phyloP scores from a whole-genome alignment of 2,113 vertebrate species.

The human (Homo sapiens) region DNA sequence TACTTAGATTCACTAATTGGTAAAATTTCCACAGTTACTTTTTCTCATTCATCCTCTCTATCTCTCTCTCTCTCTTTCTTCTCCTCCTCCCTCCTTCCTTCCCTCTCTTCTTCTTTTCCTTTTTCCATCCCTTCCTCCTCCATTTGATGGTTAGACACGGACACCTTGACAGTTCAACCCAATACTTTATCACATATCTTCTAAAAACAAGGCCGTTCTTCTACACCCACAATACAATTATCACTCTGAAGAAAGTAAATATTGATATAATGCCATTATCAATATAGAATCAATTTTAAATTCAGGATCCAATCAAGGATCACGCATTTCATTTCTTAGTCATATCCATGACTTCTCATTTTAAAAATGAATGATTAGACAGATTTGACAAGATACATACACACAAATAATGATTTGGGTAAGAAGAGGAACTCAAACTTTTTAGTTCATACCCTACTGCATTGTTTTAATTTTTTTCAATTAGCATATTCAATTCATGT shows the following conservation, averaged over 20 bases:
- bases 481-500: background rate
- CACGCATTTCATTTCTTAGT: background rate
- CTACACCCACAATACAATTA: background rate
- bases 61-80: background rate
- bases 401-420: background rate
- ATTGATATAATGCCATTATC: background rate
- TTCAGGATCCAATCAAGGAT: background rate
- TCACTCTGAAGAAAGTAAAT: background rate
- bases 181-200: background rate
- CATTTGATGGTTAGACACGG: background rate
- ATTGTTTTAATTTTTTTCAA: constrained; percentile 10
- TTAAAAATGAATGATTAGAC: background rate
- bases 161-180: background rate
- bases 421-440: background rate
- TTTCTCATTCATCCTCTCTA: background rate
- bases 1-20: background rate
- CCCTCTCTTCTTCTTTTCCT: background rate
- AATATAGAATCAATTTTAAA: background rate
- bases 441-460: background rate
- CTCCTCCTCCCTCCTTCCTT: no score
- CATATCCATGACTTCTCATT: background rate
- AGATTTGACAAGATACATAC: background rate
- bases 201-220: background rate
- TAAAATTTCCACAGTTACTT: background rate
- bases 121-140: background rate